Conservation (phyloP, 2,888 invertebrate species). For the Temnothorax unifasciatus region DNA sequence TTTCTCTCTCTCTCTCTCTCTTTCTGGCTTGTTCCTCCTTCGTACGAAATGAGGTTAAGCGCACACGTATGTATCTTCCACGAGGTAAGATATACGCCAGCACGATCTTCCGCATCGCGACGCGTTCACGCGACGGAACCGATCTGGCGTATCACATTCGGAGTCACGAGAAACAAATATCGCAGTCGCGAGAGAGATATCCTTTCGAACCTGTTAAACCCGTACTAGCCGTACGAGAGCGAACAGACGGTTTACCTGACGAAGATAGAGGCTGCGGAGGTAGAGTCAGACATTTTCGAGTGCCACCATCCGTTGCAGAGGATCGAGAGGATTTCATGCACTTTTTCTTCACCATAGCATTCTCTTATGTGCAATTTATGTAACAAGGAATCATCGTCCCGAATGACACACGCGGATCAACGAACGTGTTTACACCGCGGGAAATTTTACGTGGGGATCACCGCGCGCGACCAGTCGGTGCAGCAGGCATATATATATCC, state of each 20-base stretch:
- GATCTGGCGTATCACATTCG: neutral
- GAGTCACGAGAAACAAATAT: too few species aligned
- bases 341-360: constrained; percentile 82
- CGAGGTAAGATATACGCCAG: neutral
- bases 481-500: neutral
- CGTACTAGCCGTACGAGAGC: too few species aligned
- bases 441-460: constrained; percentile 24
- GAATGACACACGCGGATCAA: constrained; percentile 61
- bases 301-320: constrained; percentile 80
- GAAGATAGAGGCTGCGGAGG: constrained; percentile 80
- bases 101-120: neutral
- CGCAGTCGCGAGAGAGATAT: too few species aligned
- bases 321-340: constrained; percentile 77
- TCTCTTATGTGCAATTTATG: constrained; percentile 78
- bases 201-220: too few species aligned
- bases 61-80: neutral
- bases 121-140: neutral
- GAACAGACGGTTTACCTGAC: constrained; percentile 75
- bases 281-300: constrained; percentile 83
- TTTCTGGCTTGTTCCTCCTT: neutral
- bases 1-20: neutral
- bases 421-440: constrained; percentile 65
- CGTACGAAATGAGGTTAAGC: neutral
- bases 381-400: constrained; percentile 77
- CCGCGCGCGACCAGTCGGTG: constrained; percentile 2